phyloP scores from a whole-genome alignment of 2,888 invertebrate species.

The Athalia circularis region DNA sequence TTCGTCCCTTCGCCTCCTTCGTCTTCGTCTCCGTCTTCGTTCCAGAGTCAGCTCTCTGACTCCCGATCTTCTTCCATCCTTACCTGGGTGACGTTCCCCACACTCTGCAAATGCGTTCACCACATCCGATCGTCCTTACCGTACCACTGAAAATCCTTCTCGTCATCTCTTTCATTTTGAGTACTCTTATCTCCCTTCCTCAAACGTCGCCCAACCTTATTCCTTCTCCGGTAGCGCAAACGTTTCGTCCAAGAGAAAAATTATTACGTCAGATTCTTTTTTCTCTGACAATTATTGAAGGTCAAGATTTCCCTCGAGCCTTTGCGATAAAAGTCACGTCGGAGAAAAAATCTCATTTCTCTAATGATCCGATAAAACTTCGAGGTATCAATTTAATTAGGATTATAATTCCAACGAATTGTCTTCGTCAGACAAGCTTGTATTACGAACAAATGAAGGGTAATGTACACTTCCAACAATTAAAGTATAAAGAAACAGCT shows the following conservation, averaged over 20 bases:
- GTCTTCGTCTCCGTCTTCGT: conserved; percentile 47
- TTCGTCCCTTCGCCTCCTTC: conserved; percentile 47
- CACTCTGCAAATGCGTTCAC: not conserved
- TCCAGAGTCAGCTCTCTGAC: conserved; percentile 39
- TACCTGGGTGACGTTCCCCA: not conserved
- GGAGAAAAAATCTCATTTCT: too few relatives aligned
- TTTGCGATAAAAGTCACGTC: too few relatives aligned
- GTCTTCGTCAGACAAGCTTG: not conserved
- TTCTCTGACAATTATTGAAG: too few relatives aligned
- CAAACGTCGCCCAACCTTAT: not conserved
- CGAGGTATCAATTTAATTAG: too few relatives aligned
- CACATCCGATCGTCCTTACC: not conserved
- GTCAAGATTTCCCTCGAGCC: too few relatives aligned
- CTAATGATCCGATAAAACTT: too few relatives aligned
- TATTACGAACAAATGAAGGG: too few relatives aligned
- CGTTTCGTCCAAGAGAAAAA: not conserved
- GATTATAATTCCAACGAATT: not conserved
- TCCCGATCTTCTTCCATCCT: not conserved
- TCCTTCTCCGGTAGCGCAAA: not conserved
- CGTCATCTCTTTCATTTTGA: not conserved
- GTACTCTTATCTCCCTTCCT: not conserved
- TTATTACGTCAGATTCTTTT: not conserved
- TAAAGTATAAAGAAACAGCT: conserved; percentile 7
- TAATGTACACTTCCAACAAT: conserved; percentile 1
- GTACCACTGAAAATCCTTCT: not conserved